Conservation (phyloP, 2,888 invertebrate genomes). For the Venusia cambrica region DNA sequence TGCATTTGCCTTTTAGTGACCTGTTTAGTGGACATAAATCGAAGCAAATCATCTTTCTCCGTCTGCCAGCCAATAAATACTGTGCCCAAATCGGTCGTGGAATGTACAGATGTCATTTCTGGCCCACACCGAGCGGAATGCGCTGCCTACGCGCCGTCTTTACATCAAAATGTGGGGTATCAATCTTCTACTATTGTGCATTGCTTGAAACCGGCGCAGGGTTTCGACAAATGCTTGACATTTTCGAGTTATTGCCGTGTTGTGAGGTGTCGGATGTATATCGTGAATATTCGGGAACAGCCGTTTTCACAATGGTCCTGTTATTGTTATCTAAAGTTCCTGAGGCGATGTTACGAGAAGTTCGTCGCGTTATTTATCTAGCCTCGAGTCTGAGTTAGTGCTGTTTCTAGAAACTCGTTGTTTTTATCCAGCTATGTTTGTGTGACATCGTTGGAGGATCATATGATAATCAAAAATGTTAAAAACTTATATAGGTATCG, state of each 20-base stretch:
- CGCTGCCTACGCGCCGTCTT: slow-evolving; percentile 54
- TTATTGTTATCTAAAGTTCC: slow-evolving; percentile 4
- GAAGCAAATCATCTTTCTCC: slow-evolving; percentile 21
- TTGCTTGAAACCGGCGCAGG: slow-evolving; percentile 22
- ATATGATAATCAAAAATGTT: too few relatives aligned
- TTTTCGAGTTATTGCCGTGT: slow-evolving; percentile 29
- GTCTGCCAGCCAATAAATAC: slow-evolving; percentile 25
- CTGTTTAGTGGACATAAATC: slow-evolving; percentile 11
- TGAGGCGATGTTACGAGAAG: slow-evolving; percentile 4
- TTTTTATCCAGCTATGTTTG: too few relatives aligned
- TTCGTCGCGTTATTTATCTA: too few relatives aligned
- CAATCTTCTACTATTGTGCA: slow-evolving; percentile 41
- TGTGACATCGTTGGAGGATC: too few relatives aligned
- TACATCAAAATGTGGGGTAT: slow-evolving; percentile 35
- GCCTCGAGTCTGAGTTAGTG: too few relatives aligned
- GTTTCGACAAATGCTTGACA: slow-evolving; percentile 31
- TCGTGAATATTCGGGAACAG: slow-evolving; percentile 9
- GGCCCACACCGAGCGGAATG: slow-evolving; percentile 62
- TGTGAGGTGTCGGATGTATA: slow-evolving; percentile 21
- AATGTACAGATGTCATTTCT: slow-evolving; percentile 55
- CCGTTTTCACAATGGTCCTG: slow-evolving; percentile 7
- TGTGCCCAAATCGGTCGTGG: slow-evolving; percentile 25
- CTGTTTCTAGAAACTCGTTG: too few relatives aligned
- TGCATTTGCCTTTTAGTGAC: slow-evolving; percentile 13
- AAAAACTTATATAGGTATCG: too few relatives aligned